Percentiles rank a stretch among this genome's conserved stretches.
phyloP scores from a whole-genome alignment of 2,797 vertebrate species.

The Tiaroga cobitis region DNA sequence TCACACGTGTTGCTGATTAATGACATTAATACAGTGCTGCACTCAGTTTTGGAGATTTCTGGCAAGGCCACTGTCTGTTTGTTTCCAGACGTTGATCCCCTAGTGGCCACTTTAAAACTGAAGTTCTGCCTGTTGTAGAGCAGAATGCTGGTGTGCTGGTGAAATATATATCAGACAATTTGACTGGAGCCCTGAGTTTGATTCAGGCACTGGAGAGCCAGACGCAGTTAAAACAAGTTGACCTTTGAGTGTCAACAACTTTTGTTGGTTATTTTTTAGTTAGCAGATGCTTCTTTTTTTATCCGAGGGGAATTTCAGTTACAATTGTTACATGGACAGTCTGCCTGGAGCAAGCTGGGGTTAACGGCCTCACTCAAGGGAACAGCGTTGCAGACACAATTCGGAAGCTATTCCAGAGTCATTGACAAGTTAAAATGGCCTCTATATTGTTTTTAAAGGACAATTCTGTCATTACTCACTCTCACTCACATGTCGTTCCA shows the following conservation, averaged over 20 bases:
- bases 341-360: not conserved
- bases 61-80: constrained; percentile 53
- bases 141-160: constrained; percentile 46
- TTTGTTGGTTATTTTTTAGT: constrained; percentile 40
- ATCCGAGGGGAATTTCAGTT: constrained; percentile 10
- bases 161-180: constrained; percentile 19
- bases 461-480: not conserved
- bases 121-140: constrained; percentile 58
- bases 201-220: not conserved
- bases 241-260: constrained; percentile 16
- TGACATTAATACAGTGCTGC: constrained; percentile 66
- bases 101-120: constrained; percentile 52
- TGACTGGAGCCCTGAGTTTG: not conserved
- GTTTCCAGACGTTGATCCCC: constrained; percentile 61
- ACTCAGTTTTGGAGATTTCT: constrained; percentile 50
- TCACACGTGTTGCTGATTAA: constrained; percentile 75
- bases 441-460: constrained; percentile 9
- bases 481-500: not conserved
- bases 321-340: constrained; percentile 5
- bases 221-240: constrained; percentile 11
- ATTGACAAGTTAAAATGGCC: constrained; percentile 9
- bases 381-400: not conserved
- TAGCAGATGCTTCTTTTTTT: not conserved
- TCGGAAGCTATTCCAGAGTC: not conserved
- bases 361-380: not conserved